Base-by-base conservation (phyloP, 2,113 vertebrate genomes). In the Riparia riparia region DNA sequence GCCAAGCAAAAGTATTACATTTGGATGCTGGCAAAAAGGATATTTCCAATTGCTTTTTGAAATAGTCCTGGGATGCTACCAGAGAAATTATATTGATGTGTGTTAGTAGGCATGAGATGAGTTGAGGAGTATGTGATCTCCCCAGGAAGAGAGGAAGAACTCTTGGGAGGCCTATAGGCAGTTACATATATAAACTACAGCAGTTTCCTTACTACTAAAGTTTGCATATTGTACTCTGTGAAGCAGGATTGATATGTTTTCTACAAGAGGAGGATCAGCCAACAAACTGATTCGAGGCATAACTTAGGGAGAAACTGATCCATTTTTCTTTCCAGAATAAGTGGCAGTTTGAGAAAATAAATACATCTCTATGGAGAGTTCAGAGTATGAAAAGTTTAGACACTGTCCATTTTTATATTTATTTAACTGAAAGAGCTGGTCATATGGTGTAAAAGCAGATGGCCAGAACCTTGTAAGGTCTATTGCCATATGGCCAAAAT, bases 301-400 rank as follows among this genome's bases (percentile, higher is more conserved):
- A 44, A 54, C 31, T 86, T 86, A 47, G 1, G 8, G 49, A 81
- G 39, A 94, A 7, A 39, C 47, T 60, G 56, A 83, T 89, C 47
- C 0, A 0, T 70, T 88, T 92, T 71, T 41, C 76, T 95, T 96
- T 90, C 90, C 79, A 31, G 32, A 96, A 87, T 81, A 86, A 96
- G 89, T 81, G 88, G 53, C 71, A 53, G 7, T 82, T 94, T 88
- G 85, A 94, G 81, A 82, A 96, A 94, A 86, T 63, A 93, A 95
- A 83, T 80, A 47, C 25, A 61, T 92, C 85, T 85, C 56, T 86
- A 18, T 22, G 78, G 73, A 90, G 45, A 57, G 57, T 85, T 89
- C 56, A 89, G 77, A 86, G 41, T 41, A n/a, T 56, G 28, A 50
- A 64, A 68, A 24, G 14, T 79, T 74, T 45, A 34, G 32, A 10